Evolutionary conservation across 2,888 invertebrate species (phyloP).

Genomic region (Abrostola triplasia): DNA sequence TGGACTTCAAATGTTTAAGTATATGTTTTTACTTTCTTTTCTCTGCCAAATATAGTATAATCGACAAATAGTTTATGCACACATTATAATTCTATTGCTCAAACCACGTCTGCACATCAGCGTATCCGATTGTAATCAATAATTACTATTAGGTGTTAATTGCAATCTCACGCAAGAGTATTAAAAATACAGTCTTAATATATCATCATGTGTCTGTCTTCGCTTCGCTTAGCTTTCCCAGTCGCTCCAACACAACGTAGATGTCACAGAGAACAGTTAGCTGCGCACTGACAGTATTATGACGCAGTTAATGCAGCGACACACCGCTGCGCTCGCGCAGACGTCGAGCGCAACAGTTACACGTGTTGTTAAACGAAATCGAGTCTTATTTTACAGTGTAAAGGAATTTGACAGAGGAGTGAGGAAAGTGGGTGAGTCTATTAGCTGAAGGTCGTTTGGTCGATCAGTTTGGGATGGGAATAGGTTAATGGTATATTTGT

Average conservation of each 20-base stretch:
- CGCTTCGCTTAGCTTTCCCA: not conserved
- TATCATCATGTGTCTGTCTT: not conserved
- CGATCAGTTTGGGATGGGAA: no score
- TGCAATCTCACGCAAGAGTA: no score
- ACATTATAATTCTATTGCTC: no score
- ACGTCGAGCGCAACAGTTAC: not conserved
- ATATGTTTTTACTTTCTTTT: no score
- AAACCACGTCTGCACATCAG: no score
- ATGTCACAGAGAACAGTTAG: not conserved
- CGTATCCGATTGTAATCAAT: no score
- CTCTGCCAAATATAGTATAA: no score
- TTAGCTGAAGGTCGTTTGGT: not conserved
- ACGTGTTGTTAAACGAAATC: not conserved
- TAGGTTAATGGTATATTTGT: no score
- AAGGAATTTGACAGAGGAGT: not conserved
- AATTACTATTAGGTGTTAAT: no score
- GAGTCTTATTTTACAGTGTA: not conserved
- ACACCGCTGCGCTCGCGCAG: not conserved
- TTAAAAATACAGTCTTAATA: no score
- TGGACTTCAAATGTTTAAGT: no score
- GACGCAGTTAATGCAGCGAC: slow-evolving; percentile 2
- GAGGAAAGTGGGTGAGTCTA: not conserved
- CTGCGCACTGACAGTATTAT: not conserved
- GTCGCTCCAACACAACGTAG: not conserved
- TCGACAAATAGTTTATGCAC: no score